phyloP scores from a whole-genome alignment of 2,888 invertebrate species.

The Ichneumoninae sp. region DNA sequence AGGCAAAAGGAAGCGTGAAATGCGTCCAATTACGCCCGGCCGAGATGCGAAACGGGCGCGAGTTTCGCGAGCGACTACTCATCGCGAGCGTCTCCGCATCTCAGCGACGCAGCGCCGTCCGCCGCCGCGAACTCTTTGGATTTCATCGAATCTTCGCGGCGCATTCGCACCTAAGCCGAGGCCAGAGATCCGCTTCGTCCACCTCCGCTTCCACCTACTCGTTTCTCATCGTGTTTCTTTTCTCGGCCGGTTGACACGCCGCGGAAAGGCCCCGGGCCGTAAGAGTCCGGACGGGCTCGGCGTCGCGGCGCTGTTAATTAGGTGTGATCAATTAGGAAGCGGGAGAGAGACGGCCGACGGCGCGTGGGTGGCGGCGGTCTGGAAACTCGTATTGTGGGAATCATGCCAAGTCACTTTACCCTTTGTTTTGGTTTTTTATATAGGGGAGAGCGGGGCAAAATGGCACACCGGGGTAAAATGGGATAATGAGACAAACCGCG shows the following conservation, averaged over 20 bases:
- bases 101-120: background rate
- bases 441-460: too few species aligned
- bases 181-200: constrained; percentile 37
- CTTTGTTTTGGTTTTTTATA: constrained; percentile 5
- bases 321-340: constrained; percentile 68
- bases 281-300: constrained; percentile 48
- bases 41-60: constrained; percentile 59
- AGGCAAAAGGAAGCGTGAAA: constrained; percentile 72
- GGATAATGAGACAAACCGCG: too few species aligned
- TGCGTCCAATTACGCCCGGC: constrained; percentile 74
- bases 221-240: constrained; percentile 20
- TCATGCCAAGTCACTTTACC: constrained; percentile 51
- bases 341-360: constrained; percentile 31
- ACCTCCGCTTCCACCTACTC: constrained; percentile 32
- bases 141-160: constrained; percentile 62
- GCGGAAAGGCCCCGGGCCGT: constrained; percentile 57
- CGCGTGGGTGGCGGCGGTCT: constrained; percentile 55
- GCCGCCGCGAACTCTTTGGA: constrained; percentile 30
- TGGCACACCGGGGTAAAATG: too few species aligned
- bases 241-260: constrained; percentile 50
- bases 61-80: constrained; percentile 67
- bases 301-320: constrained; percentile 68
- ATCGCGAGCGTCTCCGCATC: constrained; percentile 55
- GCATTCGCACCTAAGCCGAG: constrained; percentile 37
- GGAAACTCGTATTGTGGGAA: constrained; percentile 41